Base-by-base conservation (phyloP, 2,888 invertebrate genomes). In the Tinea pellionella region DNA sequence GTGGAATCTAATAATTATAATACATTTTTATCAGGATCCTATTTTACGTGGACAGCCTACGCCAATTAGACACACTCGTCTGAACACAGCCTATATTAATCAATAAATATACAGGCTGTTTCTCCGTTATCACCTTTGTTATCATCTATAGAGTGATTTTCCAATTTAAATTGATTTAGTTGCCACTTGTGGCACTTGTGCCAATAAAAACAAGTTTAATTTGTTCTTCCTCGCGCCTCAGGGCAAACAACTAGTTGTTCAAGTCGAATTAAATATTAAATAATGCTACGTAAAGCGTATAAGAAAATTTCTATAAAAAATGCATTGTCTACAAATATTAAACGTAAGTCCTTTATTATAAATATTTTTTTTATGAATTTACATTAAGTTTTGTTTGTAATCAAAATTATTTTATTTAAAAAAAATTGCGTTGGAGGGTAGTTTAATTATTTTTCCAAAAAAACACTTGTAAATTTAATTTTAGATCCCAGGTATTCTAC, bases 401-500 rank as follows among this genome's bases (percentile, higher is more conserved):
- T n/a, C n/a, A n/a, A n/a, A n/a, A n/a, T n/a, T n/a, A n/a, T n/a
- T n/a, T n/a, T n/a, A n/a, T n/a, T n/a, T n/a, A n/a, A n/a, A n/a
- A n/a, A n/a, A n/a, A n/a, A n/a, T n/a, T 24, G 24, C 24, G 6
- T 24, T 24, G 24, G 24, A 24, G 24, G 24, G 24, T 24, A 24
- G 24, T 24, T 3, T 2, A 24, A 24, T 2, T 24, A 6, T 24
- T 24, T 24, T 24, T 24, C n/a, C n/a, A n/a, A 24, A 24, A 24
- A 24, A 2, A 6, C 24, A 24, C 6, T 24, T 24, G 9, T 37
- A 37, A 37, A 37, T 37, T 6, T 37, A 37, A 29, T 13, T 30
- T 32, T 32, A 59, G 59, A 29, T 59, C 29, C 29, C 24, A 18
- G 24, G 19, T 47, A 59, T 47, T 69, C 72, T 29, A 64, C 69